Evolutionary conservation across 2,888 invertebrate genomes (phyloP), one percentile per base, ranked within the genome.

Genomic region (Oxytorus armatus): DNA sequence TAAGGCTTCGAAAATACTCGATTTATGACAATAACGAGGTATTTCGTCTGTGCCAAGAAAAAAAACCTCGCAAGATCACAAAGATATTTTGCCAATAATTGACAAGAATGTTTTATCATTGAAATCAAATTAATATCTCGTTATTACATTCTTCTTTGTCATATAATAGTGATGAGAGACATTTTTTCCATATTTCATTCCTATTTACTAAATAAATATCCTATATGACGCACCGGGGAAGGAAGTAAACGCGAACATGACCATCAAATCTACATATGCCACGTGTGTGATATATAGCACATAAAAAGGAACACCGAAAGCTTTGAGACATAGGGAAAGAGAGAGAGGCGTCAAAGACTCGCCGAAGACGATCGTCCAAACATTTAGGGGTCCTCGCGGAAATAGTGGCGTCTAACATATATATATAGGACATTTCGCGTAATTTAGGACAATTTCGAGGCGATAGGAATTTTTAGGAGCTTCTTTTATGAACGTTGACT

Each of bases 341-440:
- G 16, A 42, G 49, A 44, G 73, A 23, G 21, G 11, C 39, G 29
- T 21, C 70, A 68, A 73, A 73, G 61, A 44, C 14, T 8, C 23
- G 10, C 44, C 49, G 10, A 57, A 51, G 66, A 68, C 33, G 33
- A 57, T 73, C 66, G 53, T 78, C 51, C 53, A 78, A 78, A 78
- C 68, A 73, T 78, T 73, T 78, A 59, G 53, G n/a, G 61, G 42
- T 36, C 63, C 47, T 63, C 33, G 69, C 53, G 47, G n/a, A 69
- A 69, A 53, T 53, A 21, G 33, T 29, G 29, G 21, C 69, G 69
- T 57, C 70, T 36, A 63, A 39, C 44, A 23, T 23, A 25, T 55
- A 25, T 42, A 66, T 51, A 5, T 5, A 23, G 23, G 14, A 42
- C 42, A 11, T 42, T 61, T 14, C 23, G 21, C 61, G 8, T 23